A percentile compares a stretch with the other conserved stretches of the same genome.
Conservation (phyloP, 2,113 vertebrate species). For the Ascaphus truei region DNA sequence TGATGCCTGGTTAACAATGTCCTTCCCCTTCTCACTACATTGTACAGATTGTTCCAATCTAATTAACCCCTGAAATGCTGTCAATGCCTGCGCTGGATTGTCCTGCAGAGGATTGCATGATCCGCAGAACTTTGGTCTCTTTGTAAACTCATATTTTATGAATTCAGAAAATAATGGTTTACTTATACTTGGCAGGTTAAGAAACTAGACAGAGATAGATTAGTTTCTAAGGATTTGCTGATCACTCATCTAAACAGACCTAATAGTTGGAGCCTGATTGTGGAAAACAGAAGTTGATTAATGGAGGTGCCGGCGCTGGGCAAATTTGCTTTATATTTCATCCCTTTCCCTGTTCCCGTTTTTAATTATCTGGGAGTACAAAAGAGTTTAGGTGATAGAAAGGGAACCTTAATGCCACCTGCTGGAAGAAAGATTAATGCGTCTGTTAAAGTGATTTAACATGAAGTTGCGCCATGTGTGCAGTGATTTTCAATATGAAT, state of each 20-base stretch:
- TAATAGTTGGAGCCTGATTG: slow-evolving; percentile 63
- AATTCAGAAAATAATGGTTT: slow-evolving; percentile 54
- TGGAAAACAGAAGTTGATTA: slow-evolving; percentile 65
- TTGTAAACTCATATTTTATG: slow-evolving; percentile 52
- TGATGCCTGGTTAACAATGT: too few relatives aligned
- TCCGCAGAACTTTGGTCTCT: slow-evolving; percentile 53
- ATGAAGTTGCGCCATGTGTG: too few relatives aligned
- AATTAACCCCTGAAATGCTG: too few relatives aligned
- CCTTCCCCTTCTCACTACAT: too few relatives aligned
- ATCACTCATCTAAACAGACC: slow-evolving; percentile 65
- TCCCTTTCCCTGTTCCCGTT: slow-evolving; percentile 29
- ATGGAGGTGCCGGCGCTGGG: slow-evolving; percentile 45
- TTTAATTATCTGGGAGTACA: slow-evolving; percentile 7
- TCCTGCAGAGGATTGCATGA: too few relatives aligned
- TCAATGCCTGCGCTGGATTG: too few relatives aligned
- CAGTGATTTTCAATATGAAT: too few relatives aligned
- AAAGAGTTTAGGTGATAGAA: not conserved
- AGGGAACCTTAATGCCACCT: not conserved
- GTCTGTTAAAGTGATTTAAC: too few relatives aligned
- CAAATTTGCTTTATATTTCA: slow-evolving; percentile 47
- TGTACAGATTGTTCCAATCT: too few relatives aligned
- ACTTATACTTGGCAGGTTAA: slow-evolving; percentile 59
- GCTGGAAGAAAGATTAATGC: not conserved
- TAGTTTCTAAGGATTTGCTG: slow-evolving; percentile 60
- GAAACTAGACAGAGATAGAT: slow-evolving; percentile 68